Conservation (phyloP, 1,140 invertebrate genomes). For the Micrasema minimum region DNA sequence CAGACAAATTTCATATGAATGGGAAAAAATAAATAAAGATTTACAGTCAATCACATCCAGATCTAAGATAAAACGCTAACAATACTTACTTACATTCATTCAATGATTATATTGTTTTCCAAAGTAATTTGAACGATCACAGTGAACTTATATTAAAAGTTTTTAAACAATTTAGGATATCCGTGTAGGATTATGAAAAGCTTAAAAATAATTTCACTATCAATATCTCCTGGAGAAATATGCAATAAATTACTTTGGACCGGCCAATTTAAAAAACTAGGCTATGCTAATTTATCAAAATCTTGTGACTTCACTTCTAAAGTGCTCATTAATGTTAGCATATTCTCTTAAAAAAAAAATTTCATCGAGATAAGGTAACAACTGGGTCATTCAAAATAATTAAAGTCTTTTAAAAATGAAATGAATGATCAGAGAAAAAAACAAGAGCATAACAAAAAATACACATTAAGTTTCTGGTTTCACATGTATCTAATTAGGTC, state of each 20-base stretch:
- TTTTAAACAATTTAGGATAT: too few species aligned
- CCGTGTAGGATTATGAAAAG: too few species aligned
- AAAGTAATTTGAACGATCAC: too few species aligned
- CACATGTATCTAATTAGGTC: neutral
- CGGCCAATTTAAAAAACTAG: conserved; percentile 22
- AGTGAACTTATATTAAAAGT: too few species aligned
- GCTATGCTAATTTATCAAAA: conserved; percentile 29
- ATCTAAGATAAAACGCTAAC: too few species aligned
- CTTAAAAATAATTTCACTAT: conserved; percentile 17
- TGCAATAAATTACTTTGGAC: conserved; percentile 33
- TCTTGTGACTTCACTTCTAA: conserved; percentile 20
- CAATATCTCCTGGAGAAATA: neutral
- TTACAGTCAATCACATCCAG: too few species aligned
- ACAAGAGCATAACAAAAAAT: conserved; percentile 3
- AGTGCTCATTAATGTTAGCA: conserved; percentile 27
- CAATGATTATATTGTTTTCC: too few species aligned
- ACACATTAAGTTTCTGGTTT: conserved; percentile 1
- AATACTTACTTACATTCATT: too few species aligned
- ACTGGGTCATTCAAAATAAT: neutral
- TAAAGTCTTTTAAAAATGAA: conserved; percentile 12
- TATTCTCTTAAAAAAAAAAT: conserved; percentile 1
- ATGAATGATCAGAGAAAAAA: conserved; percentile 19
- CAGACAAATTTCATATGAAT: too few species aligned
- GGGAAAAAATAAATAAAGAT: too few species aligned
- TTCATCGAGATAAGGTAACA: conserved; percentile 2